These are phyloP conservation scores for Piprites chloris DNA, from an alignment of 2,113 vertebrate species.

Conservation along the genomic window DNA sequence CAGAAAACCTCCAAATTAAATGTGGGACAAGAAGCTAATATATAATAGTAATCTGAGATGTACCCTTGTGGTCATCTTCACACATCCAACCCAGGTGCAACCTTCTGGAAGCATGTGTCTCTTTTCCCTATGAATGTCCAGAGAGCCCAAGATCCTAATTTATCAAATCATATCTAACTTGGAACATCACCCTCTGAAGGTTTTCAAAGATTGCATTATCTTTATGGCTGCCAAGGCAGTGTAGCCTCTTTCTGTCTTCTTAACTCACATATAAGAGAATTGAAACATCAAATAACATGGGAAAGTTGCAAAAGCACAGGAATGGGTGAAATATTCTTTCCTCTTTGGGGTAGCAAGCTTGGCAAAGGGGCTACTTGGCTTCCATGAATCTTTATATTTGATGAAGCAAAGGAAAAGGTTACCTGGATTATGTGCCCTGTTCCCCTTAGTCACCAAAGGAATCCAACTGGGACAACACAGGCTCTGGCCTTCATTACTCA, in stretches of 20 bases:
- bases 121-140: not conserved
- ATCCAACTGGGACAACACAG: not conserved
- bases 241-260: not conserved
- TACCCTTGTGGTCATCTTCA: not conserved
- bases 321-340: not conserved
- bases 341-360: not conserved
- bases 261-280: rapidly evolving
- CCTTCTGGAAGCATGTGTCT: not conserved
- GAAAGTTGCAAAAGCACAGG: not conserved
- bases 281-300: not conserved
- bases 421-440: not conserved
- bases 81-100: not conserved
- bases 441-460: not conserved
- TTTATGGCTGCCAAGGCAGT: not conserved
- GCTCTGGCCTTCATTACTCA: not conserved
- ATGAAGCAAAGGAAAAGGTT: not conserved
- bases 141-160: not conserved
- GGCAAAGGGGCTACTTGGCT: not conserved
- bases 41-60: rapidly evolving
- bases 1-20: not conserved
- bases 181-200: not conserved
- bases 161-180: not conserved
- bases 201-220: not conserved
- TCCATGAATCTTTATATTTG: not conserved
- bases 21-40: not conserved